Evolutionary conservation across 2,797 vertebrate genomes (phyloP).

Genomic region (Galaxias olidus): DNA sequence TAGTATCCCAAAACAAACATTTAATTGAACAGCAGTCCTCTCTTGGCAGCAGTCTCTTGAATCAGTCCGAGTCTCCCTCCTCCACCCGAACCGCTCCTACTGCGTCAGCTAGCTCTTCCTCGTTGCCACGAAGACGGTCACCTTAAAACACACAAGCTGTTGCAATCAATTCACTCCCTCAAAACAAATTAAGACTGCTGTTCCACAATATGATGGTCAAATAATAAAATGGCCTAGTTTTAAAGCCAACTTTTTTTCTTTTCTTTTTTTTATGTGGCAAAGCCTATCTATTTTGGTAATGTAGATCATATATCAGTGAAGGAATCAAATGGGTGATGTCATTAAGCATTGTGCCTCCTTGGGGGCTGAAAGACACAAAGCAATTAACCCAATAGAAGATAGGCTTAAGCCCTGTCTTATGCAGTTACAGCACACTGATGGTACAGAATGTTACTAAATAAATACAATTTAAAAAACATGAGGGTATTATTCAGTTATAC

Average conservation of each 20-base stretch:
- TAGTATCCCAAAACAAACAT: too few species aligned
- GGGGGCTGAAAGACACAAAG: constrained; percentile 56
- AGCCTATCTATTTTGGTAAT: constrained; percentile 50
- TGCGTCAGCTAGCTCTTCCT: constrained; percentile 82
- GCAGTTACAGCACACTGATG: not conserved
- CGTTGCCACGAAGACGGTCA: constrained; percentile 88
- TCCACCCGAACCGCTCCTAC: constrained; percentile 77
- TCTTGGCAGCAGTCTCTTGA: not conserved
- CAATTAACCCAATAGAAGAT: constrained; percentile 62
- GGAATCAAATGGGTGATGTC: constrained; percentile 43
- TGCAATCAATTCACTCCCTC: not conserved
- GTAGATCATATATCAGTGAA: constrained; percentile 32
- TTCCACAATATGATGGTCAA: not conserved
- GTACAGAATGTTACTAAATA: not conserved
- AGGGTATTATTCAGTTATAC: constrained; percentile 44
- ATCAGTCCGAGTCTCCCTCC: constrained; percentile 88
- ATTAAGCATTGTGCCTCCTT: constrained; percentile 46
- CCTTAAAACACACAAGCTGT: constrained; percentile 69
- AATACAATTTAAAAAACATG: not conserved
- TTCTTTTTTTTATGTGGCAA: constrained; percentile 5
- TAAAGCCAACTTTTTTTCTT: constrained; percentile 2
- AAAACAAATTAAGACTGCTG: too few species aligned
- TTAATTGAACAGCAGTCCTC: constrained; percentile 1
- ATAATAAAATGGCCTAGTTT: constrained; percentile 16
- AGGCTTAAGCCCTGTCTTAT: not conserved